phyloP scores from a whole-genome alignment of 92 coral and sea anemone species.

The Porites lobata region DNA sequence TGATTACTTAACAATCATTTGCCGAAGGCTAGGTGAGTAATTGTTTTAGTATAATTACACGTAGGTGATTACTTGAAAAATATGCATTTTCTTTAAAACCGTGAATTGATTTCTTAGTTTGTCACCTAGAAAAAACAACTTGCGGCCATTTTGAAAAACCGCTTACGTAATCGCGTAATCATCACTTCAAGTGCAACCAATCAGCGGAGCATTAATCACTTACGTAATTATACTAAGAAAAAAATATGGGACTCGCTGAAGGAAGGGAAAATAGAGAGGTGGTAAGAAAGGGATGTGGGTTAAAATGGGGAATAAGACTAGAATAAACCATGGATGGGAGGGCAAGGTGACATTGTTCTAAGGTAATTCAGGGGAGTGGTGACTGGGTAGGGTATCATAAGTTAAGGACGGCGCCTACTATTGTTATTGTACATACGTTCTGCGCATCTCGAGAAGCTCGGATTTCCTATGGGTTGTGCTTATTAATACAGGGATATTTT shows the following conservation, averaged over 20 bases:
- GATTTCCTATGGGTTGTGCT: not conserved
- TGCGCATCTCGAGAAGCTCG: no score
- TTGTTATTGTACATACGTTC: no score
- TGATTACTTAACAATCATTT: no score
- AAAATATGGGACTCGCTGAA: not conserved
- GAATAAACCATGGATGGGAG: slow-evolving; percentile 4
- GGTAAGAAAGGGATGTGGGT: not conserved
- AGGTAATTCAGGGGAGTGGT: no score
- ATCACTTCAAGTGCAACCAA: no score
- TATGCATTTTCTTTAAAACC: not conserved
- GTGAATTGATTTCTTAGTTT: not conserved
- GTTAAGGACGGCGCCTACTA: not conserved
- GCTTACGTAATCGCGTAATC: no score
- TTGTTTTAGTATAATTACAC: no score
- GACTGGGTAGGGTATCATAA: no score
- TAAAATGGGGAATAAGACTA: not conserved
- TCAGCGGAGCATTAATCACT: slow-evolving; percentile 1
- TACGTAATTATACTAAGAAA: not conserved
- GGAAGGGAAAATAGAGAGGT: not conserved
- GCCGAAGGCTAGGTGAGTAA: no score
- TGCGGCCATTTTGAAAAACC: no score
- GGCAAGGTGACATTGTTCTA: not conserved
- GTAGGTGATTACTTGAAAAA: no score
- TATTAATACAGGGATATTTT: slow-evolving; percentile 6
- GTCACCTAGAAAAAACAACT: no score